Base-by-base conservation (phyloP, 1,140 invertebrate species). In the Leptinotarsa defecta region DNA sequence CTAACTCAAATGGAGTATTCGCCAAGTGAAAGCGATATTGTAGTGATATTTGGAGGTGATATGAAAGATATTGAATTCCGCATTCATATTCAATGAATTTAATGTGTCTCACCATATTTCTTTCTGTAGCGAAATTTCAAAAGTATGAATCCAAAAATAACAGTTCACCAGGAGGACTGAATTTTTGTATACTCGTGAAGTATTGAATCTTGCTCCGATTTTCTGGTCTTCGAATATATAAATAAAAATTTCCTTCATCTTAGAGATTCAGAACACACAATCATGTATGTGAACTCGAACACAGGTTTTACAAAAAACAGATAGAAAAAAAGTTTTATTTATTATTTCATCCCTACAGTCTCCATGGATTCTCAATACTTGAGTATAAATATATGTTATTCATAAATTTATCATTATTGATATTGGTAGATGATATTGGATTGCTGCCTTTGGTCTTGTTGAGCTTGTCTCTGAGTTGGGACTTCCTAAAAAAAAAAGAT, bases 341-440 rank as follows among this genome's bases (percentile, higher is more conserved):
- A 0, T 11, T 3, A 43, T 11, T 43, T 3, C 0, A 43, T 11
- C 2, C 8, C 34, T 43, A 43, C 8, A 43, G 34, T 43, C 34
- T 43, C 34, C 1, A 34, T 34, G 1, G 34, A 34, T 34, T 8
- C 34, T 34, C 34, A 43, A 43, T 43, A 11, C 2, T 43, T 43
- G 34, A 43, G 8, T 11, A 43, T 43, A 43, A 43, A 43, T 43
- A 43, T 11, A 43, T 43, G 1, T 11, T 43, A 11, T 43, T 43
- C 8, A 43, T 43, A 43, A 43, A 43, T 43, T 43, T 11, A 20
- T 11, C n/a, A 43, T 67, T 64, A 77, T 49, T 78, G 74, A 68
- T 76, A 78, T 67, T 76, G 74, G 61, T 78, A 78, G 15, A 76
- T 65, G 49, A 74, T 67, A 71, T 78, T 78, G 15, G 74, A 64